Conservation (phyloP, 2,113 vertebrate species). For the Symphodus melops region DNA sequence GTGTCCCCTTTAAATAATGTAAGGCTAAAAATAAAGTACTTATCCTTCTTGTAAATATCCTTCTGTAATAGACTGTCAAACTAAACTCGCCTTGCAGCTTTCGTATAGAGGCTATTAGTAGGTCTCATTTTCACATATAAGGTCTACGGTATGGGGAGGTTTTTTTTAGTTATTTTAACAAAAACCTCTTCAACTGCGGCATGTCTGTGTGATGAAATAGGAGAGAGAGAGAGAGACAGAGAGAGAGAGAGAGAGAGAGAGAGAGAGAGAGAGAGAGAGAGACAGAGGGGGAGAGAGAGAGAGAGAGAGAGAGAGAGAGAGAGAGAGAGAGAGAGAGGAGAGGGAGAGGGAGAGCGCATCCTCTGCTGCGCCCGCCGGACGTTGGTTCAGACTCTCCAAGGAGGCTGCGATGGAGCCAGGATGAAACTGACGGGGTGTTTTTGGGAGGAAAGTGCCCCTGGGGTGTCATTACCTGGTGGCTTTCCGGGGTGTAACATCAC, state of each 20-base stretch:
- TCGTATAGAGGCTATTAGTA: neutral
- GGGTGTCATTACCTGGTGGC: conserved; percentile 38
- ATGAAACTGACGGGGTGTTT: conserved; percentile 54
- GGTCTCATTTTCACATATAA: neutral
- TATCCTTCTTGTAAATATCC: neutral
- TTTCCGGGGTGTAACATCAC: conserved; percentile 6
- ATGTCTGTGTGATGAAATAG: conserved; percentile 16
- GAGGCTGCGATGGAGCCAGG: conserved; percentile 69
- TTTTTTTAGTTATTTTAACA: neutral
- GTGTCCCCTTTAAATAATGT: too few species aligned
- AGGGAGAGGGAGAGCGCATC: conserved; percentile 47
- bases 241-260: conserved; percentile 37
- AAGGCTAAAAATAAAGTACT: neutral
- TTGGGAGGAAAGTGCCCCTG: conserved; percentile 41
- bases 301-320: conserved; percentile 9
- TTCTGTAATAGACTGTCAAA: neutral
- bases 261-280: conserved; percentile 6
- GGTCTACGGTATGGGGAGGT: neutral
- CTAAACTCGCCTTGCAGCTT: neutral
- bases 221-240: conserved; percentile 9
- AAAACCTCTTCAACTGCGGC: neutral
- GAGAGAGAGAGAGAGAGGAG: conserved; percentile 32
- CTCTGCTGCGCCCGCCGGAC: conserved; percentile 37
- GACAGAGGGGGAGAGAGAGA: neutral
- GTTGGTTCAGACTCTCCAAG: conserved; percentile 61